A percentile compares a stretch with the other conserved stretches of the same genome.
Evolutionary conservation across 1,140 invertebrate species (phyloP).

Genomic region (Eumeta japonica): DNA sequence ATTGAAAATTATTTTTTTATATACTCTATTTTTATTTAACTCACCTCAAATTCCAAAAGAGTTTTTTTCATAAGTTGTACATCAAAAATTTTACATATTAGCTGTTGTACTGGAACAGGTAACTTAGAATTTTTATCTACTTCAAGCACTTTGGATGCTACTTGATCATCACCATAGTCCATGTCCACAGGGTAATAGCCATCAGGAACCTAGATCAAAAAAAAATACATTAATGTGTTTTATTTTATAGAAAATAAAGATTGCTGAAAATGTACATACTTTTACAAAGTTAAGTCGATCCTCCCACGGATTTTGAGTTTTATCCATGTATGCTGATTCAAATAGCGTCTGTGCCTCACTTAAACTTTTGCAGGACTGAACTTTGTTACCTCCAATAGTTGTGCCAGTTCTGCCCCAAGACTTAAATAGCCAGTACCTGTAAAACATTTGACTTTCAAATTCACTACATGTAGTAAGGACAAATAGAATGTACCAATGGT

Average conservation of each 20-base stretch:
- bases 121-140: constrained; percentile 67
- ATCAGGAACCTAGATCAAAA: constrained; percentile 59
- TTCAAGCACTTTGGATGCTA: constrained; percentile 22
- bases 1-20: no score
- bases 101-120: constrained; percentile 72
- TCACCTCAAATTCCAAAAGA: constrained; percentile 89
- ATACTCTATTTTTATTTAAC: constrained; percentile 2
- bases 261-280: constrained; percentile 28
- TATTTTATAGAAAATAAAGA: neutral
- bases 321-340: constrained; percentile 73
- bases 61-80: constrained; percentile 88
- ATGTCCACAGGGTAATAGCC: constrained; percentile 88
- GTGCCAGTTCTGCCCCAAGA: constrained; percentile 97
- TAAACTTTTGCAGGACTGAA: constrained; percentile 61
- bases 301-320: constrained; percentile 81
- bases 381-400: constrained; percentile 79
- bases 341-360: constrained; percentile 69
- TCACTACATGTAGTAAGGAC: no score
- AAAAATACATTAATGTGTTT: neutral
- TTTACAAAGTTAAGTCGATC: constrained; percentile 73
- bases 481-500: no score
- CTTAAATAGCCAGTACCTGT: constrained; percentile 80
- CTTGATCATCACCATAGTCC: constrained; percentile 72
- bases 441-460: constrained; percentile 5
- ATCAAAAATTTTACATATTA: constrained; percentile 89